Base-by-base conservation (phyloP, 2,113 vertebrate genomes). In the Hippopotamus amphibius region DNA sequence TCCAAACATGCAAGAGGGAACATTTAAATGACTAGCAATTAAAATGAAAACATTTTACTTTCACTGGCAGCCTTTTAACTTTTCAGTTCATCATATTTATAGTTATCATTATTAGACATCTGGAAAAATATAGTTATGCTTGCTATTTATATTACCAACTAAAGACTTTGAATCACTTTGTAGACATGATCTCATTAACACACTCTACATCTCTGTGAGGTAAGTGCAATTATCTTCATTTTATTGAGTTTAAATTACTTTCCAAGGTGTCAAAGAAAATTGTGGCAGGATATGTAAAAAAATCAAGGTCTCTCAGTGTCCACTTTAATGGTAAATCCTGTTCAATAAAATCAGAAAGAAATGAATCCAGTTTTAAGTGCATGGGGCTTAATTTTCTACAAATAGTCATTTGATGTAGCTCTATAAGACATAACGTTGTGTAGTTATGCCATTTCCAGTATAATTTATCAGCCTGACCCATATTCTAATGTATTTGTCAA, bases 231-330 rank as follows among this genome's bases (percentile, higher is more conserved):
- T 98, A 98, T 97, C 97, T 98, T 95, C 89, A 83, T 97, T 98
- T 98, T 98, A 97, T 97, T 97, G 96, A 97, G 97, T 98, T 97
- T 97, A 98, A 98, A 98, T 98, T 98, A 97, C 96, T 98, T 98
- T 97, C 79, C 92, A 97, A 98, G 97, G 96, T 98, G 97, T 98
- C 98, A 97, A 96, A 97, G 97, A 96, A 97, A 97, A 97, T 88
- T 87, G 89, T 97, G 83, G 92, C 65, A 97, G 95, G 65, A 97
- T 95, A 61, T 90, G 5, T 48, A 6, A 30, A 19, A 89, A 93
- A 63, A 53, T 37, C 74, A 93, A 97, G 94, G 95, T 96, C 86
- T 97, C 53, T 57, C 66, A 87, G 74, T 97, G 97, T 97, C 97
- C 98, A 97, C 92, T 93, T 65, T 87, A 93, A 66, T 95, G 79